phyloP scores from a whole-genome alignment of 2,113 vertebrate species.

The Mormyrus iriodes region DNA sequence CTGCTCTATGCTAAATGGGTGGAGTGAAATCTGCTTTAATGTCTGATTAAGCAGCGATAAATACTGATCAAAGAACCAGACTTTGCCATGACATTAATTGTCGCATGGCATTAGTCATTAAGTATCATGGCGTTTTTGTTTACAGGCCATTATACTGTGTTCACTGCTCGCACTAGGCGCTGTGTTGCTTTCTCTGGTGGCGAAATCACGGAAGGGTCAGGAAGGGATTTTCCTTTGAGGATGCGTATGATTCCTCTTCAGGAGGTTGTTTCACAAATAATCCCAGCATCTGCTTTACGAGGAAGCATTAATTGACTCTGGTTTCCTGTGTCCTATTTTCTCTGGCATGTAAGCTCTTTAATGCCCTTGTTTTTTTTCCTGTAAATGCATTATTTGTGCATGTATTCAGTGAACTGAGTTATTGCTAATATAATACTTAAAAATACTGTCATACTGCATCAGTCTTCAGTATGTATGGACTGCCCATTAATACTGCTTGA shows the following conservation, averaged over 20 bases:
- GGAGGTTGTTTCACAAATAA: constrained; percentile 7
- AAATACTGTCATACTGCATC: not conserved
- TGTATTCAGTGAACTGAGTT: not conserved
- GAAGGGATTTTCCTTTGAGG: not conserved
- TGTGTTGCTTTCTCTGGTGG: not conserved
- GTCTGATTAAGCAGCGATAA: not conserved
- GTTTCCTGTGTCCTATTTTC: constrained; percentile 20
- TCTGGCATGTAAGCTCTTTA: constrained; percentile 6
- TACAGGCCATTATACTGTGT: not conserved
- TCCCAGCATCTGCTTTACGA: not conserved
- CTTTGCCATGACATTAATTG: not conserved
- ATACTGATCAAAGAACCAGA: not conserved
- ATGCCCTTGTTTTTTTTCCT: not conserved
- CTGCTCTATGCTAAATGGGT: not conserved
- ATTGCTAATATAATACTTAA: not conserved
- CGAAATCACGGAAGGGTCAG: not conserved
- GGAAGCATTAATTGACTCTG: constrained; percentile 8
- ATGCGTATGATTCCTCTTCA: not conserved
- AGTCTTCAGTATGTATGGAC: not conserved
- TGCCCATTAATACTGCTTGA: not conserved
- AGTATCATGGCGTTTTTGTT: not conserved
- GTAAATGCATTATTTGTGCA: not conserved
- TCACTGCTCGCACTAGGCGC: not conserved
- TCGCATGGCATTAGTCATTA: not conserved
- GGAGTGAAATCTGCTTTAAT: not conserved